Base-by-base conservation (phyloP, 2,888 invertebrate species). In the Operophtera brumata region DNA sequence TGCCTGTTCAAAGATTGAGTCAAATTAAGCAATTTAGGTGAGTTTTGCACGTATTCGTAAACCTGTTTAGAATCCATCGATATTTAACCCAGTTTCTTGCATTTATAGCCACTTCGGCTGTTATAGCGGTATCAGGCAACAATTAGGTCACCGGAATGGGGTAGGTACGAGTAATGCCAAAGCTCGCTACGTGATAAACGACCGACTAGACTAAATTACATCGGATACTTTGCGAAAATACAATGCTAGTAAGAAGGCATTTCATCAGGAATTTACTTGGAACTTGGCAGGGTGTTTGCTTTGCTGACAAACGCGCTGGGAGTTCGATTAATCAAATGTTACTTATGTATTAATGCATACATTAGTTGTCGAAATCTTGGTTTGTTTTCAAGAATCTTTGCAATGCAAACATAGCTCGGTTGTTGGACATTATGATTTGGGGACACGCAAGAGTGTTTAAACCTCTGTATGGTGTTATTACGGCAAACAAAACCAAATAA, bases 71-170 rank as follows among this genome's bases (percentile, higher is more conserved):
- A 71, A 77, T 79, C 73, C 80, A 79, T 86, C 83, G 81, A 85
- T 85, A 87, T 86, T 87, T 86, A 88, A 86, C 88, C 88, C 73
- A 85, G 77, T 84, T 89, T 77, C 81, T 80, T 81, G 73, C 80
- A 81, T 87, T 87, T 84, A 86, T 84, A 82, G 85, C 76, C 82
- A 79, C 82, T 83, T 84, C 72, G 75, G 76, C 67, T 73, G 75
- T 78, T 81, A 77, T 71, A 72, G 74, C 77, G 75, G 76, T 84
- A 84, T 78, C 78, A 79, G 76, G 76, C 79, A 77, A 78, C 84
- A 89, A 86, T 87, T 84, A 86, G 88, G 89, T 88, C 88, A 85
- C 57, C 70, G 69, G 75, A 82, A 84, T 82, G 77, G 83, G 77
- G 81, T 78, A 74, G 75, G 77, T n/a, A n/a, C n/a, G n/a, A n/a